These are phyloP conservation scores for Ophion costatus DNA, from an alignment of 2,888 invertebrate genomes.

Conservation along the genomic window DNA sequence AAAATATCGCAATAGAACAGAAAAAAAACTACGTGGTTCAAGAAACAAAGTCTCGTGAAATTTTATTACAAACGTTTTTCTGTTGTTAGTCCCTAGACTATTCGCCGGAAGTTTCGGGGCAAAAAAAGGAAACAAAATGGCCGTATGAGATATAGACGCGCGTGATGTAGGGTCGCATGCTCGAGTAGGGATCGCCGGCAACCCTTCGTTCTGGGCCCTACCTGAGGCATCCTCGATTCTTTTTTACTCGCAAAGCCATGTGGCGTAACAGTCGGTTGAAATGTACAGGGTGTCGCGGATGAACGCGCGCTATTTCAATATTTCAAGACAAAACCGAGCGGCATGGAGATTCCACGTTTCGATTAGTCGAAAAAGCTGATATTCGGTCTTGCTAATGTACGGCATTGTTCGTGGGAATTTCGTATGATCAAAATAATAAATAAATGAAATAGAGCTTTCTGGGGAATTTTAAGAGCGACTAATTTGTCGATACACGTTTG, in stretches of 20 bases:
- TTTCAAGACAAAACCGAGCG: background rate
- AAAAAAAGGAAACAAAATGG: conserved; percentile 42
- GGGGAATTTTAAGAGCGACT: too few relatives aligned
- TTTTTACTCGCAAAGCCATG: conserved; percentile 62
- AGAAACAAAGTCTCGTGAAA: too few relatives aligned
- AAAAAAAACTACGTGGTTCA: background rate
- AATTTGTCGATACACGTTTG: background rate
- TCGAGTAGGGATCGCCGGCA: conserved; percentile 28
- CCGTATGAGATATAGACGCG: background rate
- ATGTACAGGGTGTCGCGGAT: conserved; percentile 61
- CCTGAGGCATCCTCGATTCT: conserved; percentile 53
- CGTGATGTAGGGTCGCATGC: conserved; percentile 18
- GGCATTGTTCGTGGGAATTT: too few relatives aligned
- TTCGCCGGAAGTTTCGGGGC: conserved; percentile 13
- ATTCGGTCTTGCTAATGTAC: too few relatives aligned
- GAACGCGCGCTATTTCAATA: background rate
- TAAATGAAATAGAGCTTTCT: too few relatives aligned
- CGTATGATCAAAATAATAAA: too few relatives aligned
- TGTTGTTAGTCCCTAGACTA: background rate
- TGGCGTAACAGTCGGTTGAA: conserved; percentile 69
- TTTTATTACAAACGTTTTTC: too few relatives aligned
- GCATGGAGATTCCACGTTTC: background rate
- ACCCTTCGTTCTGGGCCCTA: conserved; percentile 63
- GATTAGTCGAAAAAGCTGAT: too few relatives aligned
- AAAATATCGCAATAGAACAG: conserved; percentile 1